Conservation (phyloP, 1,140 invertebrate species). For the Pissodes strobi region DNA sequence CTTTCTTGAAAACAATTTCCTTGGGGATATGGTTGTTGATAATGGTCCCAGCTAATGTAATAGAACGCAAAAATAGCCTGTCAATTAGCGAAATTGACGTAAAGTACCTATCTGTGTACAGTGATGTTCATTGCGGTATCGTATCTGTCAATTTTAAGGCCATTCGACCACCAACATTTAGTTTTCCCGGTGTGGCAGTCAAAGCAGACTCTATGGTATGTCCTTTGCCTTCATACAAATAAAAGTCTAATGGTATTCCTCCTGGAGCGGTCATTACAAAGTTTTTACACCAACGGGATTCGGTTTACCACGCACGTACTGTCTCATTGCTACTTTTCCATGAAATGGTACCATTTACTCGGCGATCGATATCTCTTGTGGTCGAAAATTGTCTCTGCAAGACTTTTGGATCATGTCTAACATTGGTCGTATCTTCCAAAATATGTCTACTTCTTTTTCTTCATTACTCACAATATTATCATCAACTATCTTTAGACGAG, state of each 20-base stretch:
- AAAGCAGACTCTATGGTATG: neutral
- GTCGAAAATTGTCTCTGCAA: no score
- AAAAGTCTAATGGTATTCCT: conserved; percentile 24
- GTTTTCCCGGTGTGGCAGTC: neutral
- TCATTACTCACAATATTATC: no score
- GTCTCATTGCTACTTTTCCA: no score
- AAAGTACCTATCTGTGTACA: conserved; percentile 26
- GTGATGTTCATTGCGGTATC: conserved; percentile 10
- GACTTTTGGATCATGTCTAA: no score
- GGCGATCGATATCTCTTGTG: no score
- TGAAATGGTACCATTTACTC: no score
- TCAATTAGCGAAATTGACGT: conserved; percentile 33
- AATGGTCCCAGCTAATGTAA: conserved; percentile 29
- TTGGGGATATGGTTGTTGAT: conserved; percentile 22
- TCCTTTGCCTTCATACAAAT: conserved; percentile 11
- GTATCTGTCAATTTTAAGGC: conserved; percentile 32
- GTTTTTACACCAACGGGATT: conserved; percentile 26
- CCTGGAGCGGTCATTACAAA: conserved; percentile 25
- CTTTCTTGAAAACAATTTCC: conserved; percentile 6
- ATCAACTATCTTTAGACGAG: no score
- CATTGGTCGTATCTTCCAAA: no score
- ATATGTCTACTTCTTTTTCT: no score
- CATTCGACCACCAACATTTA: conserved; percentile 18
- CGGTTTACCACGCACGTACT: conserved; percentile 15
- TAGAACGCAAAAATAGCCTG: conserved; percentile 6